Percentiles rank a stretch among this genome's conserved stretches.
Conservation (phyloP, 1,140 invertebrate genomes). For the Lasaia peninsularis region DNA sequence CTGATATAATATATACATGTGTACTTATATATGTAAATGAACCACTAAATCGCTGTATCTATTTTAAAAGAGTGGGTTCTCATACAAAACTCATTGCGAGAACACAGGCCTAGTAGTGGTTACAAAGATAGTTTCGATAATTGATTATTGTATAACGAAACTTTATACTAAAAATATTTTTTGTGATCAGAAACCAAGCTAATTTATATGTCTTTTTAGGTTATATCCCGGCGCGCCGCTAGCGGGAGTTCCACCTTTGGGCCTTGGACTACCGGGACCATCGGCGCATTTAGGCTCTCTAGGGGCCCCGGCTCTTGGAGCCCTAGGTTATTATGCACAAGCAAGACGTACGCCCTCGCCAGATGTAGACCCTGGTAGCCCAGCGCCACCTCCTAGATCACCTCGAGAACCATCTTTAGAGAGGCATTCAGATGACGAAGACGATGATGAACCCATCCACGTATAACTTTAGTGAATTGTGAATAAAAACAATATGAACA, state of each 20-base stretch:
- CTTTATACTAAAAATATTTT: slow-evolving; percentile 9
- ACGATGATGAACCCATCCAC: slow-evolving; percentile 68
- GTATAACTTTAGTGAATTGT: slow-evolving; percentile 49
- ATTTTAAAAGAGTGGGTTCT: too few species aligned
- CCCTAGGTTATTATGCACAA: slow-evolving; percentile 81
- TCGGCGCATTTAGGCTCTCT: slow-evolving; percentile 77
- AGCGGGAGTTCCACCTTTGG: slow-evolving; percentile 61
- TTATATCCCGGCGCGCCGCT: slow-evolving; percentile 65
- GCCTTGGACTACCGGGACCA: slow-evolving; percentile 80
- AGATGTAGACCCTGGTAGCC: slow-evolving; percentile 80
- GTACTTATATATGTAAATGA: too few species aligned
- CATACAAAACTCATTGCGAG: too few species aligned
- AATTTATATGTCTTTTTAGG: slow-evolving; percentile 30
- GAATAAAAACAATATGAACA: slow-evolving; percentile 20
- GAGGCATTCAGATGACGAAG: slow-evolving; percentile 60
- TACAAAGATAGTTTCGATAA: too few species aligned
- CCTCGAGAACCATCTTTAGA: slow-evolving; percentile 59
- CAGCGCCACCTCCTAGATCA: slow-evolving; percentile 76
- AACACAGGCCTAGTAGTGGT: too few species aligned
- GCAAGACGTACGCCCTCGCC: slow-evolving; percentile 73
- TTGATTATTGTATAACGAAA: neutral
- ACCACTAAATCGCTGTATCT: too few species aligned
- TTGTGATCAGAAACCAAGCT: neutral
- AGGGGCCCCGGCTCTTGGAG: slow-evolving; percentile 77
- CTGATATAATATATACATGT: too few species aligned